Base-by-base conservation (phyloP, 2,113 vertebrate species). In the Origma solitaria region DNA sequence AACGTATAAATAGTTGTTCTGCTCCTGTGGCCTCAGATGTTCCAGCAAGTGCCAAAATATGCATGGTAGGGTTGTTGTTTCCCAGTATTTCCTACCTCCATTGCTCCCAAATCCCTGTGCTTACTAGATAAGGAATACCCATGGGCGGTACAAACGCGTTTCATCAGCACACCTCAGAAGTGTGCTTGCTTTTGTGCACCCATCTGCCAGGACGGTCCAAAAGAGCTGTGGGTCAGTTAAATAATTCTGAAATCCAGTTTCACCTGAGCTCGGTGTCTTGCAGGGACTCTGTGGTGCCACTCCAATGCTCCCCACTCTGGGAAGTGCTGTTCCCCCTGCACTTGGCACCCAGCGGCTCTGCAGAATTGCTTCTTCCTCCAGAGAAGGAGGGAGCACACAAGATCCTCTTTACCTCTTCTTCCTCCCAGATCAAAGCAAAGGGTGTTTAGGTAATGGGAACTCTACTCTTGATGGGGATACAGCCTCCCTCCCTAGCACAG, bases 51-150 rank as follows among this genome's bases (percentile, higher is more conserved):
- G 50, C 35, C 35, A 72, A 90, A 71, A 86, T 50, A 58, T 8
- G 14, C 13, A 38, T 38, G 38, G 53, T 4, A 38, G 0, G 3
- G 47, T 49, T 15, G 5, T 16, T 0, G 0, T 42, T 38, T 60
- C 28, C 24, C 44, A 50, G 24, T 10, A 24, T 21, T 38, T 35
- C 45, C 20, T 10, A 25, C 9, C 30, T n/a, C 24, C 30, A 17
- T 11, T 3, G 1, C 33, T 90, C 40, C 50, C 45, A 57, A 60
- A 37, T 40, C 40, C 7, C 53, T 47, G 5, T 14, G 18, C 28
- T 61, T 42, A 51, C 40, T 28, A 38, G 27, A 17, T 9, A 49
- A 65, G 40, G 30, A 76, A 33, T 11, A 72, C 2, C 31, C 5
- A 2, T 12, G 51, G 40, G 40, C 19, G 49, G 49, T 53, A 24